Evolutionary conservation across 2,888 invertebrate genomes (phyloP), one percentile per base, ranked within the genome.

Genomic region (Lepidocyrtinus sp.): DNA sequence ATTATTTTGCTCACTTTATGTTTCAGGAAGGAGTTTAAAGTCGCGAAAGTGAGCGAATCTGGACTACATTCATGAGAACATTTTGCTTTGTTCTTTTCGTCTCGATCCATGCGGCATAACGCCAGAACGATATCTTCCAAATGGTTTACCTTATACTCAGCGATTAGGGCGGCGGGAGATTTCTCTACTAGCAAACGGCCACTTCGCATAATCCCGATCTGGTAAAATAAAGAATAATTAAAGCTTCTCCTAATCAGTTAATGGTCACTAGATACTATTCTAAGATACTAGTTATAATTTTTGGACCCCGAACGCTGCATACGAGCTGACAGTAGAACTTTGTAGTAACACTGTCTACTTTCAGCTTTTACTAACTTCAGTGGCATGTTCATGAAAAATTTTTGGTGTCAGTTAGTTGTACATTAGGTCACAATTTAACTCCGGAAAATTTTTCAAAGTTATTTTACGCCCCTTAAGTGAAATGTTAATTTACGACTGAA

Each of bases 171-270:
- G 24, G 72, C 46, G 1, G 84, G 84, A 0, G 75, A 78, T 17
- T 81, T 74, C 69, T 84, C 84, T 1, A 64, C 62, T 1, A 84
- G 71, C 0, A 84, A 65, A 0, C 81, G 77, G 7, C 84, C 84
- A 22, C 83, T 82, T 63, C 84, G 72, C 82, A 84, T 82, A 0
- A 83, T 71, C 9, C 84, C 84, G 61, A 84, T 72, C 84, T 84
- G 17, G 17, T 24, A 22, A 36, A 21, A 15, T 2, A 15, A 15
- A 55, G 17, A 27, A 25, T 17, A 27, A 17, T 2, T 26, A n/a
- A 26, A 65, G 19, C n/a, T 5, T n/a, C 21, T 1, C 2, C 63
- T 25, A 22, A 17, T 63, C 17, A 68, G 17, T 5, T 65, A 19
- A 36, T 15, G 12, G 26, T 36, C 0, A 19, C n/a, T n/a, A n/a